These are phyloP conservation scores for Telmatherina bonti DNA, from an alignment of 2,797 vertebrate species.

Conservation along the genomic window DNA sequence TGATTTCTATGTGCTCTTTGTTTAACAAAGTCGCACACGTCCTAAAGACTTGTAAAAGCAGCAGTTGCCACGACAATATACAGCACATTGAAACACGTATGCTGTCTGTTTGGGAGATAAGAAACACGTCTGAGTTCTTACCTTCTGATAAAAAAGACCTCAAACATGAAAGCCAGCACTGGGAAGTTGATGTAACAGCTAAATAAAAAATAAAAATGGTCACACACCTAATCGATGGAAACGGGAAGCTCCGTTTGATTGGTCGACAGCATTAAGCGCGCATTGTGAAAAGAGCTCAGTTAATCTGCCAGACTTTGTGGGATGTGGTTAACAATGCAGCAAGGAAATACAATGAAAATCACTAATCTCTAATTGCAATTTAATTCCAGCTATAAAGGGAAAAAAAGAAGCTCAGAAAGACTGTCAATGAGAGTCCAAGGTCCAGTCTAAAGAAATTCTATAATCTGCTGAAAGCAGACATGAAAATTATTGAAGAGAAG, in stretches of 20 bases:
- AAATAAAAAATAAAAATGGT: slow-evolving; percentile 21
- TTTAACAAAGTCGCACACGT: neutral
- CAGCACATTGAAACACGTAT: neutral
- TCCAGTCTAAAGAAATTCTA: neutral
- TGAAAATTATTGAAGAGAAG: neutral
- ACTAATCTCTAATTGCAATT: slow-evolving; percentile 17
- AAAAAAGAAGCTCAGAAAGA: neutral
- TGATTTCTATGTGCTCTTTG: slow-evolving; percentile 31
- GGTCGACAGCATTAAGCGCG: slow-evolving; percentile 46
- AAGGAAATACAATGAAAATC: slow-evolving; percentile 8
- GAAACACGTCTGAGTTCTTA: neutral
- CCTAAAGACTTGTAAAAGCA: neutral
- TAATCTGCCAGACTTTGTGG: slow-evolving; percentile 30
- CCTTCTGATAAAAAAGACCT: slow-evolving; percentile 35
- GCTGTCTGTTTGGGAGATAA: slow-evolving; percentile 9
- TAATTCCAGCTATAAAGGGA: neutral
- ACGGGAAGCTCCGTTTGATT: slow-evolving; percentile 51
- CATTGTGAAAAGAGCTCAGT: slow-evolving; percentile 20
- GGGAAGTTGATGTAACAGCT: slow-evolving; percentile 52
- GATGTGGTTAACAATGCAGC: slow-evolving; percentile 8
- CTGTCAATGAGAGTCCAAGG: neutral
- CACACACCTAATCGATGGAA: slow-evolving; percentile 52
- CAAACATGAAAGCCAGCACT: slow-evolving; percentile 50
- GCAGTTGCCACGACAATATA: neutral
- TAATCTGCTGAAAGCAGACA: slow-evolving; percentile 4